Conservation (phyloP, 2,888 invertebrate genomes). For the Anticlea derivata region DNA sequence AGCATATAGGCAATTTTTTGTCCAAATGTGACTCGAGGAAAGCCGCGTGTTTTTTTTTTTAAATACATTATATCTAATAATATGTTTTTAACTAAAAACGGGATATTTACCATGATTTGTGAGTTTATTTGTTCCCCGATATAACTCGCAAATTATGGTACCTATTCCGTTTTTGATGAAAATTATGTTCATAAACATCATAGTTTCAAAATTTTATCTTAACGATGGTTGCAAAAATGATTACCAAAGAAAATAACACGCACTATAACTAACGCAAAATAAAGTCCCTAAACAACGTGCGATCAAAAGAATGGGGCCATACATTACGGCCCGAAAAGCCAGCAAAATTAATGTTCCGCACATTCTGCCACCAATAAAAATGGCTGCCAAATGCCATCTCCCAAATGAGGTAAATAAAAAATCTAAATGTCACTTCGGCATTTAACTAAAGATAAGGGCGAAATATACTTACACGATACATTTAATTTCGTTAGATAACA, state of each 20-base stretch:
- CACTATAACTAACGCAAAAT: slow-evolving; percentile 2
- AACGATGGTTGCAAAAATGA: not conserved
- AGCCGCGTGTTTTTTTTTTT: no score
- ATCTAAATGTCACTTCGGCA: slow-evolving; percentile 67
- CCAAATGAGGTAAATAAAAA: slow-evolving; percentile 81
- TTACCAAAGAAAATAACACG: not conserved
- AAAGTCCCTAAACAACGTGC: slow-evolving; percentile 20
- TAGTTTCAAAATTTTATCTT: no score
- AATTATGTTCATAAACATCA: no score
- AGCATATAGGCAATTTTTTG: no score
- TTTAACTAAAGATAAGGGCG: slow-evolving; percentile 48
- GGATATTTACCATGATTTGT: no score
- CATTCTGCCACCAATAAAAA: slow-evolving; percentile 72
- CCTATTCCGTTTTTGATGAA: no score
- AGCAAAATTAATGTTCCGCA: slow-evolving; percentile 79
- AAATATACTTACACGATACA: slow-evolving; percentile 37
- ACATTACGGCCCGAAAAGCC: slow-evolving; percentile 50
- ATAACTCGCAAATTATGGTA: no score
- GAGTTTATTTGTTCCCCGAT: no score
- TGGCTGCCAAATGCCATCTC: slow-evolving; percentile 74
- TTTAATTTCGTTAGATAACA: slow-evolving; percentile 48
- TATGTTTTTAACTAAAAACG: no score
- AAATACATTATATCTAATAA: no score
- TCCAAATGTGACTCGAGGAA: no score
- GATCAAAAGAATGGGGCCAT: slow-evolving; percentile 51